Conservation (phyloP, 2,113 vertebrate species). For the Dipodomys merriami region DNA sequence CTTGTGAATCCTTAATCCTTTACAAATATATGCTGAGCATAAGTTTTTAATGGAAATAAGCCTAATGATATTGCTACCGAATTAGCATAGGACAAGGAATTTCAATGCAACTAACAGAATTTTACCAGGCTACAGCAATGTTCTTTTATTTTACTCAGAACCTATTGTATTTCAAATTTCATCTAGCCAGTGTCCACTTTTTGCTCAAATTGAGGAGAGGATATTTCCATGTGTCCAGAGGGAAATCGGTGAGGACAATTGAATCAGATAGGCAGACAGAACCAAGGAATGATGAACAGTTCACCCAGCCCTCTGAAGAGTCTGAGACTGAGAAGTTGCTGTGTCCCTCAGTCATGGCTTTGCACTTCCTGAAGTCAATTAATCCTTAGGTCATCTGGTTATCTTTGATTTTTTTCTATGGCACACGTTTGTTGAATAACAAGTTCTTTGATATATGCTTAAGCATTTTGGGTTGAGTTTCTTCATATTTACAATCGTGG, state of each 20-base stretch:
- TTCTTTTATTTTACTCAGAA: background rate
- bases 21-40: background rate
- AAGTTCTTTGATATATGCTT: background rate
- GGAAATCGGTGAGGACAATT: slow-evolving; percentile 74
- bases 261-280: background rate
- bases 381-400: background rate
- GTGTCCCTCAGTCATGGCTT: too few relatives aligned
- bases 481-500: background rate
- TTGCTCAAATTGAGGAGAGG: background rate
- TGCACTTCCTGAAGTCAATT: background rate
- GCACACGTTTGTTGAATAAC: background rate
- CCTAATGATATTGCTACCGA: background rate
- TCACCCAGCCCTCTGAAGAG: background rate
- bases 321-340: background rate
- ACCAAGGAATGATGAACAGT: background rate
- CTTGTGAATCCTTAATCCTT: slow-evolving; percentile 11
- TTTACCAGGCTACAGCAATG: background rate
- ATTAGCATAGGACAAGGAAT: background rate
- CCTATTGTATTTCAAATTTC: background rate
- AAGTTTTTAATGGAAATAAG: background rate
- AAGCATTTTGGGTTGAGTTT: background rate
- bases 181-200: background rate
- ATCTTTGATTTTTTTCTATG: background rate
- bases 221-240: background rate
- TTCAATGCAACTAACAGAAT: background rate